Evolutionary conservation across 1,140 invertebrate species (phyloP).

Genomic region (Danaus melanippus): DNA sequence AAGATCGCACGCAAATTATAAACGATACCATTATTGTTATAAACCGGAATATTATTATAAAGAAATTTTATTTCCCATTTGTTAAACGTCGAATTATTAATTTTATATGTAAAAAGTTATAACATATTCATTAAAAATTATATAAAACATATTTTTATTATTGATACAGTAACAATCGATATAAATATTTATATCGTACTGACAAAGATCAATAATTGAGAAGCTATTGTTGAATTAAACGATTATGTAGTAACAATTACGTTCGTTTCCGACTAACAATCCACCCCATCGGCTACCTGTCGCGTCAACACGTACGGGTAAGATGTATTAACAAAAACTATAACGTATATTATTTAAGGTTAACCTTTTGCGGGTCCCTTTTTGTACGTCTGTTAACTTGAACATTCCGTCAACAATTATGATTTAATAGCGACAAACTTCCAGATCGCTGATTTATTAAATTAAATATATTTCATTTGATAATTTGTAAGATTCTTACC

Average conservation of each 20-base stretch:
- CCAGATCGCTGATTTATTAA: conserved; percentile 35
- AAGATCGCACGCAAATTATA: conserved; percentile 70
- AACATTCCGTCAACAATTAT: conserved; percentile 27
- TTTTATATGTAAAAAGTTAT: too few species aligned
- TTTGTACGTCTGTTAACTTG: conserved; percentile 15
- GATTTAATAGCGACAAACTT: conserved; percentile 41
- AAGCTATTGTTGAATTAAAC: too few species aligned
- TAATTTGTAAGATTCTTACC: conserved; percentile 48
- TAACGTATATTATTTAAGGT: conserved; percentile 27
- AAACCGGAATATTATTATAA: conserved; percentile 12
- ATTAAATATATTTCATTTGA: conserved; percentile 42
- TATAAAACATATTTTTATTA: too few species aligned
- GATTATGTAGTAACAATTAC: too few species aligned
- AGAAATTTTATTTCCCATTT: too few species aligned
- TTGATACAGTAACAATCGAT: too few species aligned
- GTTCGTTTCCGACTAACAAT: conserved; percentile 28
- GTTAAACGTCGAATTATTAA: too few species aligned
- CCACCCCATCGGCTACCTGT: conserved; percentile 20
- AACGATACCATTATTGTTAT: conserved; percentile 71
- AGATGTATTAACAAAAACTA: conserved; percentile 31
- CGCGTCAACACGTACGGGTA: conserved; percentile 33
- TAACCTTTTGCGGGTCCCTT: conserved; percentile 27
- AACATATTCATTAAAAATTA: too few species aligned
- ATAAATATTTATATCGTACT: too few species aligned
- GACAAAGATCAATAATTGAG: too few species aligned